These are phyloP conservation scores for Eublepharis macularius DNA, from an alignment of 2,113 vertebrate species.

Conservation along the genomic window DNA sequence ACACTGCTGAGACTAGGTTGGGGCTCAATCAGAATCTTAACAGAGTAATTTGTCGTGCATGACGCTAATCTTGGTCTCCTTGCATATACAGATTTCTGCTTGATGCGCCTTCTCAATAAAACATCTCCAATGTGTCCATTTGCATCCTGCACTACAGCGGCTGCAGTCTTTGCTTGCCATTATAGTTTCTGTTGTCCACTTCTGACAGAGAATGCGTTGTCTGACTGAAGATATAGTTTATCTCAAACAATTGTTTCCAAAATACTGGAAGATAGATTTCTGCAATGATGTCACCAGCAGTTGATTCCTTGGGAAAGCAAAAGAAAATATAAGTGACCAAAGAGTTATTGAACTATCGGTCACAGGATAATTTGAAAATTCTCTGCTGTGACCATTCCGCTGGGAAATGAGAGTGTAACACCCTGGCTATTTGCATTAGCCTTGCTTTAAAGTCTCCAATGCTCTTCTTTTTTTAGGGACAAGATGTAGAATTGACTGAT, in stretches of 20 bases:
- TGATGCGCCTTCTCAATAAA: slow-evolving; percentile 30
- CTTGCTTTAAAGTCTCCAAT: slow-evolving; percentile 16
- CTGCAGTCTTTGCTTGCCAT: slow-evolving; percentile 16
- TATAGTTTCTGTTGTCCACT: slow-evolving; percentile 37
- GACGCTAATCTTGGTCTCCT: slow-evolving; percentile 39
- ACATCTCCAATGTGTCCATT: neutral
- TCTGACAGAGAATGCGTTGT: slow-evolving; percentile 27
- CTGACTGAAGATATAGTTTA: slow-evolving; percentile 25
- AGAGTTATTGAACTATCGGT: slow-evolving; percentile 12
- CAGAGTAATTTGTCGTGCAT: slow-evolving; percentile 23
- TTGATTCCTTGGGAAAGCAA: slow-evolving; percentile 49
- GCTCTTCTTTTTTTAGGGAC: neutral
- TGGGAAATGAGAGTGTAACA: neutral
- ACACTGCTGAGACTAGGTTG: slow-evolving; percentile 28
- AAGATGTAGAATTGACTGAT: neutral
- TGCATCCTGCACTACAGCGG: neutral
- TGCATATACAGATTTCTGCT: slow-evolving; percentile 27
- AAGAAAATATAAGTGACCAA: slow-evolving; percentile 42
- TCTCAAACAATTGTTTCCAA: slow-evolving; percentile 43
- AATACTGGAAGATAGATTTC: slow-evolving; percentile 15
- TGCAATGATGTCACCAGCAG: slow-evolving; percentile 39
- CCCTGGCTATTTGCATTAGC: neutral
- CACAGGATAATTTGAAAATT: slow-evolving; percentile 54
- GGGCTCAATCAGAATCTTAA: slow-evolving; percentile 29
- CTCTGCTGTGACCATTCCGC: slow-evolving; percentile 26